Conservation (phyloP, 2,888 invertebrate species). For the Scaptomyza polygonia region DNA sequence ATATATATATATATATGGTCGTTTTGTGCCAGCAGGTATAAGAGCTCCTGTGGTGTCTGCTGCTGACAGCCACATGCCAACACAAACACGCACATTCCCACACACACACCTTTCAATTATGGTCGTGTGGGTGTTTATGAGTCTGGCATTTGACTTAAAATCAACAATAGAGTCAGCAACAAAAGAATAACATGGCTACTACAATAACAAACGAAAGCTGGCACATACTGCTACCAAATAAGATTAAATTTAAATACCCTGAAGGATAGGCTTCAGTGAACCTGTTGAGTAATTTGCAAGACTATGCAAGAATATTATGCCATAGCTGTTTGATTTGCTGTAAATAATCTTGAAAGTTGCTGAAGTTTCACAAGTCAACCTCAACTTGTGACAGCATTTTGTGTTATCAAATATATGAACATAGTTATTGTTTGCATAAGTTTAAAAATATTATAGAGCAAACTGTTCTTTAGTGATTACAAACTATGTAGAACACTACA, state of each 20-base stretch:
- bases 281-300: background rate
- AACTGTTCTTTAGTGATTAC: too few relatives aligned
- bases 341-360: background rate
- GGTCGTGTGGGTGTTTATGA: constrained; percentile 16
- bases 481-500: too few relatives aligned
- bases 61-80: constrained; percentile 50
- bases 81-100: constrained; percentile 25
- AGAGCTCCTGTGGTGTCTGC: constrained; percentile 40
- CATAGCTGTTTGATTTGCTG: constrained; percentile 1
- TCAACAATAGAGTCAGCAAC: constrained; percentile 54
- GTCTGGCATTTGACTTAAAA: constrained; percentile 52
- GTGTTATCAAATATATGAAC: background rate
- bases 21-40: constrained; percentile 25
- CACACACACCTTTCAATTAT: constrained; percentile 13
- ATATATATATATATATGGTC: too few relatives aligned
- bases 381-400: background rate
- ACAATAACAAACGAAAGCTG: constrained; percentile 15
- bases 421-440: background rate
- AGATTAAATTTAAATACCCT: constrained; percentile 26
- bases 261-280: background rate
- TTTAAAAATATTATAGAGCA: too few relatives aligned
- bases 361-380: background rate
- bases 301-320: constrained; percentile 12
- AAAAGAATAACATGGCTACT: constrained; percentile 32
- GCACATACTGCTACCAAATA: background rate